Base-by-base conservation (phyloP, 1,140 invertebrate species). In the Trichogramma pretiosum region DNA sequence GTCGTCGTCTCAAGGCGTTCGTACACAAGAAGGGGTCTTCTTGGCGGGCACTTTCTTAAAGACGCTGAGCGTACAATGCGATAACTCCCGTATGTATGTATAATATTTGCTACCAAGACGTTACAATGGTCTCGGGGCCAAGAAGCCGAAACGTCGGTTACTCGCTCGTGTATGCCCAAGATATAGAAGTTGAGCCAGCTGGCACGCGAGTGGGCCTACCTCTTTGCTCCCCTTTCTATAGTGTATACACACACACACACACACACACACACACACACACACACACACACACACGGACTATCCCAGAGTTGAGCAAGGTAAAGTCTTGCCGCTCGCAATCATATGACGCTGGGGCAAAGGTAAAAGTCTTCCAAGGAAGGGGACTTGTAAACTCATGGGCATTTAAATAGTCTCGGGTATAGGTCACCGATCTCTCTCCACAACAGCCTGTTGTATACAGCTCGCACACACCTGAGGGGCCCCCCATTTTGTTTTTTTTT, bases 81-180 rank as follows among this genome's bases (percentile, higher is more conserved):
- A n/a, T n/a, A n/a, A n/a, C n/a, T n/a, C n/a, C n/a, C n/a, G n/a
- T n/a, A n/a, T n/a, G n/a, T n/a, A n/a, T n/a, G n/a, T n/a, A n/a
- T n/a, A n/a, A n/a, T n/a, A n/a, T n/a, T n/a, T n/a, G n/a, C n/a
- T n/a, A 22, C 1, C 8, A 14, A 23, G n/a, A 22, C 11, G 5
- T 23, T n/a, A 68, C 62, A 70, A 68, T 65, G 57, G 55, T n/a
- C n/a, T n/a, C n/a, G n/a, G n/a, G 56, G 56, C 61, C 57, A 63
- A 68, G 64, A 71, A 67, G 66, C 65, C 63, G 63, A 69, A 70
- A 69, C 57, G 70, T 68, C 70, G 68, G 70, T 72, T 72, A 71
- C 63, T 67, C 52, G 65, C 52, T 50, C 7, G 9, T 35, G 14
- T 28, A 28, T 28, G 13, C 26, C 7, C 13, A 28, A 7, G 26